A percentile compares a stretch with the other conserved stretches of the same genome.
These are phyloP conservation scores for Dendropsophus ebraccatus DNA, from an alignment of 2,113 vertebrate genomes.

Conservation along the genomic window DNA sequence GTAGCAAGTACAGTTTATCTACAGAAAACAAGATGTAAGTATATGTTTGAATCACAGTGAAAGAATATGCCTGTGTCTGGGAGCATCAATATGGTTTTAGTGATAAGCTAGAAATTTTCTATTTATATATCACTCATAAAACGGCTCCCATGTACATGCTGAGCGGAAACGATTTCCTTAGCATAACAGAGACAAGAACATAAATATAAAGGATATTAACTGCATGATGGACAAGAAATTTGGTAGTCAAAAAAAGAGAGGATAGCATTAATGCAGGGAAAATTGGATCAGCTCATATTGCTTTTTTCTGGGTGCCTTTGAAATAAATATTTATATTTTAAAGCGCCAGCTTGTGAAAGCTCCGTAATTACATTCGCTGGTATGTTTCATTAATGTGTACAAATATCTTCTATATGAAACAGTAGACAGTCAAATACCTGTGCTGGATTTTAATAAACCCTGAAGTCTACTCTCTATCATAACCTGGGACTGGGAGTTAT, in stretches of 20 bases:
- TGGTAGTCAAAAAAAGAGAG: constrained; percentile 33
- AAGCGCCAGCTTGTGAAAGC: neutral
- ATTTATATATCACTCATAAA: constrained; percentile 55
- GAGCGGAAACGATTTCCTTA: constrained; percentile 32
- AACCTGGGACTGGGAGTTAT: neutral
- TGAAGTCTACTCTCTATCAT: neutral
- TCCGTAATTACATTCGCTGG: neutral
- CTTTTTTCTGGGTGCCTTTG: constrained; percentile 21
- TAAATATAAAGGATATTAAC: constrained; percentile 48
- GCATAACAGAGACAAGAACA: constrained; percentile 39
- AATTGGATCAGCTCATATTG: constrained; percentile 52
- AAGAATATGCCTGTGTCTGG: constrained; percentile 64
- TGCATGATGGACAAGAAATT: constrained; percentile 42
- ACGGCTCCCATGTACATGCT: constrained; percentile 20
- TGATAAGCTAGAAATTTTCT: constrained; percentile 53
- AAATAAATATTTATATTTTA: constrained; percentile 37
- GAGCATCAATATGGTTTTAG: constrained; percentile 61
- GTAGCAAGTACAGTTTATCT: constrained; percentile 73
- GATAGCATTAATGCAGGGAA: constrained; percentile 35
- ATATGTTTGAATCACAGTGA: constrained; percentile 68
- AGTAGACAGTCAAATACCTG: neutral
- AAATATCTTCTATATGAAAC: constrained; percentile 20
- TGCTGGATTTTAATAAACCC: neutral
- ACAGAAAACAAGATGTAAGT: constrained; percentile 67
- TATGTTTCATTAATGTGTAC: constrained; percentile 7